These are phyloP conservation scores for Cisticola juncidis DNA, from an alignment of 2,113 vertebrate species.

Conservation along the genomic window DNA sequence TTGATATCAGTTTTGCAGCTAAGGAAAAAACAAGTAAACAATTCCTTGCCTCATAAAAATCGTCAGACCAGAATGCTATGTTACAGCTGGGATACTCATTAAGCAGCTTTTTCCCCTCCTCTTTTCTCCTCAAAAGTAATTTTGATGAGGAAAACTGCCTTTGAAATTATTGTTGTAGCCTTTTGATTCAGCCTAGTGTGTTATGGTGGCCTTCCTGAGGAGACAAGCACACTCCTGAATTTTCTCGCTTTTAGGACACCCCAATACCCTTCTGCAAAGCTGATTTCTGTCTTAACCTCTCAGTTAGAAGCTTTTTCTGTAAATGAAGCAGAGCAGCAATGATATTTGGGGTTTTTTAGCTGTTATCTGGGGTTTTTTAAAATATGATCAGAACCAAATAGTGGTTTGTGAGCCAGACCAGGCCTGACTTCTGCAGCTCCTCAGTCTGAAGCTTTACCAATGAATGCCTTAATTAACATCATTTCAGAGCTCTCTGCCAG, in stretches of 20 bases:
- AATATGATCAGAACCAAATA: background rate
- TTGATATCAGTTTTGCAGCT: background rate
- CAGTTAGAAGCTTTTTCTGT: background rate
- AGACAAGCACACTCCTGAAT: background rate
- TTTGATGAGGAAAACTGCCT: background rate
- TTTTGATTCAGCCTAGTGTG: background rate
- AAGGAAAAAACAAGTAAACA: background rate
- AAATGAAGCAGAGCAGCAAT: background rate
- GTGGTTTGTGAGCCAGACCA: background rate
- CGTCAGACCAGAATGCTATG: accelerated
- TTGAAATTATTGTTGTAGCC: background rate
- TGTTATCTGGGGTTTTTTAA: background rate
- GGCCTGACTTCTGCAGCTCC: background rate
- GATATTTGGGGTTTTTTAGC: background rate
- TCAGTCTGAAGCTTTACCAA: background rate
- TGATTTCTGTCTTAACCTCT: background rate
- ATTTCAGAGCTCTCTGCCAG: background rate
- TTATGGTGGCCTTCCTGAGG: background rate
- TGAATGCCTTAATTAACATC: background rate
- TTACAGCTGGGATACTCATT: no score
- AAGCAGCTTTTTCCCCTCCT: accelerated
- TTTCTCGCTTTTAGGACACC: background rate
- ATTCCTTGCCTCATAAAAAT: background rate
- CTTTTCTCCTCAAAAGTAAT: background rate
- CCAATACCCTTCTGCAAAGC: background rate